These are phyloP conservation scores for Drosophila guanche DNA, from an alignment of 1,140 invertebrate species.

Conservation along the genomic window DNA sequence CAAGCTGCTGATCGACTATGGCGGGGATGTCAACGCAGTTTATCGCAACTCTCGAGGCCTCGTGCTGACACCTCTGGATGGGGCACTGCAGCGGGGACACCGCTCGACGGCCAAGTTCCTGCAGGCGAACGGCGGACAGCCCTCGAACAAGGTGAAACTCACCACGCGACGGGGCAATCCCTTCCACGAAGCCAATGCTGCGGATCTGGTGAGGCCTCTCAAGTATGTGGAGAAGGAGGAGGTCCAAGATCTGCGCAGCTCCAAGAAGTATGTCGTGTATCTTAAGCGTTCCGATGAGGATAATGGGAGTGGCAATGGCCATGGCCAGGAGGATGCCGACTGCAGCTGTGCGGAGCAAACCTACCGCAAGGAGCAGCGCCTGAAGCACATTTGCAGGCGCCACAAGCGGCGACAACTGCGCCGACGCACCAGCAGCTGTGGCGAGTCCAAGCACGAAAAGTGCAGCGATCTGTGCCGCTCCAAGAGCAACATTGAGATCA, in stretches of 20 bases:
- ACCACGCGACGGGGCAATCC: conserved; percentile 76
- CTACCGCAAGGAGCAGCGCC: conserved; percentile 69
- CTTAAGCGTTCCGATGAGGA: conserved; percentile 73
- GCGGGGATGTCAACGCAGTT: conserved; percentile 92
- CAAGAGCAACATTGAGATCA: conserved; percentile 82
- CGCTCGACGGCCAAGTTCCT: conserved; percentile 96
- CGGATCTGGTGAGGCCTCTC: conserved; percentile 70
- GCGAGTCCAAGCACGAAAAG: conserved; percentile 66
- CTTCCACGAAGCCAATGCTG: conserved; percentile 63
- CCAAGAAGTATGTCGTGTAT: conserved; percentile 80
- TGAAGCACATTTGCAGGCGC: conserved; percentile 57
- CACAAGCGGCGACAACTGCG: conserved; percentile 59
- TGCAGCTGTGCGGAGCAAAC: conserved; percentile 78
- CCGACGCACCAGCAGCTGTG: conserved; percentile 77
- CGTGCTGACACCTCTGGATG: conserved; percentile 94
- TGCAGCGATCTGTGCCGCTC: conserved; percentile 78
- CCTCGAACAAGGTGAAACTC: conserved; percentile 87
- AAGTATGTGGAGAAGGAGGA: conserved; percentile 81
- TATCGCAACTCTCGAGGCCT: conserved; percentile 92
- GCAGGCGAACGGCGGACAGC: conserved; percentile 94
- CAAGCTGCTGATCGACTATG: conserved; percentile 92
- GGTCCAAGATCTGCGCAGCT: conserved; percentile 72
- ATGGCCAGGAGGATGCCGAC: conserved; percentile 8
- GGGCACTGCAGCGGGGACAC: conserved; percentile 92
- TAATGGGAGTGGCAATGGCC: conserved; percentile 17